Evolutionary conservation across 2,113 vertebrate genomes (phyloP).

Genomic region (Albula goreensis): DNA sequence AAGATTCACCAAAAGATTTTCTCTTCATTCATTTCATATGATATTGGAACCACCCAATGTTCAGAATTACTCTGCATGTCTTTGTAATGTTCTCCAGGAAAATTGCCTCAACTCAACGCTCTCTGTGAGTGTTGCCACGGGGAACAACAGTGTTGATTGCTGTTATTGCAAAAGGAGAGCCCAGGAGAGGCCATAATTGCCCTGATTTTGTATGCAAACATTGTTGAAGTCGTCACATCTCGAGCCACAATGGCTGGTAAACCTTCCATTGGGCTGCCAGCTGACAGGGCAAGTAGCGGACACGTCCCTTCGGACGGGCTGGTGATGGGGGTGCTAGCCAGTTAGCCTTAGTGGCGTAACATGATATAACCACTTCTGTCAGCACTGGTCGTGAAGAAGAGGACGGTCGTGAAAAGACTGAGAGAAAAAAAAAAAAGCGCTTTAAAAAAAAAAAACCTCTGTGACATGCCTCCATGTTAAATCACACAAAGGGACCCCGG

Average conservation of each 20-base stretch:
- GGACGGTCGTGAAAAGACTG: too few relatives aligned
- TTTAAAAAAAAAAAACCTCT: background rate
- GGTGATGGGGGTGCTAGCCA: background rate
- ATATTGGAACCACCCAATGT: background rate
- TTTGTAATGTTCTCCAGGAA: background rate
- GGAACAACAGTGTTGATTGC: background rate
- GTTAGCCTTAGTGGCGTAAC: background rate
- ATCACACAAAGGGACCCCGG: background rate
- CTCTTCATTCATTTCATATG: background rate
- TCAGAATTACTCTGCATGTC: background rate
- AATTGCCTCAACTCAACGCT: background rate
- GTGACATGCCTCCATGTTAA: background rate
- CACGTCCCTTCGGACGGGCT: background rate
- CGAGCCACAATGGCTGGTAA: background rate
- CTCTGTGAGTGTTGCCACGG: background rate
- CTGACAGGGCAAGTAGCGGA: background rate
- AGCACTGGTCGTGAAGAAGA: background rate
- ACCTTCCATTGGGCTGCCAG: background rate
- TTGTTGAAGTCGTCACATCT: background rate
- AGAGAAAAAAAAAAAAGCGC: background rate
- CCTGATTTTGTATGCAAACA: conserved; percentile 12
- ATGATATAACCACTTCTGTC: background rate
- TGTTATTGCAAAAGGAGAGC: background rate
- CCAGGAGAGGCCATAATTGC: background rate
- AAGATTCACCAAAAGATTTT: too few relatives aligned